phyloP scores from a whole-genome alignment of 2,113 vertebrate species.

The Phalacrocorax aristotelis region DNA sequence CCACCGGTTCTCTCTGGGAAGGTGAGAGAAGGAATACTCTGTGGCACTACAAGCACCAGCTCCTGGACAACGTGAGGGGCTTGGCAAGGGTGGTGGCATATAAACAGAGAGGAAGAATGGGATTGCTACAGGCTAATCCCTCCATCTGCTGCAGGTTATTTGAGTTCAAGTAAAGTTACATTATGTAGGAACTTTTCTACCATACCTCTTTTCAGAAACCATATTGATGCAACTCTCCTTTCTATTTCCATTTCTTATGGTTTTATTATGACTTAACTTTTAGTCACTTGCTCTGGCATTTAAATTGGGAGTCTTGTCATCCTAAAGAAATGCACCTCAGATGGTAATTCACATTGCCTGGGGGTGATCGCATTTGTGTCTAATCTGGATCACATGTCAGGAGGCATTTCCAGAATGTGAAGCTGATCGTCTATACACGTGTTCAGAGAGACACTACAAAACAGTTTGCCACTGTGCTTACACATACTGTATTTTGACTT shows the following conservation, averaged over 20 bases:
- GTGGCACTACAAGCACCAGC: neutral
- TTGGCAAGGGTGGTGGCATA: neutral
- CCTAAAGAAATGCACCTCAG: neutral
- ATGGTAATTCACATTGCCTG: neutral
- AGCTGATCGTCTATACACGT: neutral
- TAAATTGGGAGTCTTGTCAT: neutral
- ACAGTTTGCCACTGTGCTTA: neutral
- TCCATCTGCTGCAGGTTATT: neutral
- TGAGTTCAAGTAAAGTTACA: neutral
- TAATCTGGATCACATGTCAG: neutral
- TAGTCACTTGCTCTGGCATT: neutral
- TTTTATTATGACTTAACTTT: neutral
- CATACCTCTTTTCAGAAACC: neutral
- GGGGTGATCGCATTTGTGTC: neutral
- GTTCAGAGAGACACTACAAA: neutral
- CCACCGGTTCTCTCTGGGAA: neutral
- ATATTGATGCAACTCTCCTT: neutral
- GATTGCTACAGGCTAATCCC: neutral
- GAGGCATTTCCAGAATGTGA: neutral
- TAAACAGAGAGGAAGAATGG: neutral
- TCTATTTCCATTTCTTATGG: neutral
- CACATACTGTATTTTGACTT: rapidly evolving
- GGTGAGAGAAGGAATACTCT: neutral
- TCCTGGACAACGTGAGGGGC: neutral
- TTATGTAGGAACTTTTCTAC: neutral